Conservation (phyloP, 2,113 vertebrate species). For the Alouatta palliata region DNA sequence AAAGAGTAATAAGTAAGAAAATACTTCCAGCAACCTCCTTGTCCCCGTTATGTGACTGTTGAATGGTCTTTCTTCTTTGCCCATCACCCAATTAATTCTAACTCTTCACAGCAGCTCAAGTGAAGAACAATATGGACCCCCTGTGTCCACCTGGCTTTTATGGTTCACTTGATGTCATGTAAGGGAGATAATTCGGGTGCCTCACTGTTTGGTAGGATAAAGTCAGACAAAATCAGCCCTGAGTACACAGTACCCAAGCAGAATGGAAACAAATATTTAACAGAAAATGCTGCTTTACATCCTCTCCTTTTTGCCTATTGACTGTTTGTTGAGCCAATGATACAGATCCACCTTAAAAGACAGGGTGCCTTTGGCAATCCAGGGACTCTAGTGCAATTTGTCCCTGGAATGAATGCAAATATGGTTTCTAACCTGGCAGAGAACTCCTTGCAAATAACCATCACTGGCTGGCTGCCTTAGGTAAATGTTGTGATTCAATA, state of each 20-base stretch:
- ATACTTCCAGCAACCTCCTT: not conserved
- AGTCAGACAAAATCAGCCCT: not conserved
- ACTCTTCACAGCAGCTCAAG: not conserved
- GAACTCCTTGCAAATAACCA: constrained; percentile 75
- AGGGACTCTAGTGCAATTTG: constrained; percentile 61
- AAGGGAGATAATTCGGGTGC: not conserved
- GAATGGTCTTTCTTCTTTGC: not conserved
- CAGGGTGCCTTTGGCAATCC: constrained; percentile 60
- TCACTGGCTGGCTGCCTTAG: constrained; percentile 72
- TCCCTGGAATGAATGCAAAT: constrained; percentile 79
- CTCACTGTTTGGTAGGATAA: not conserved
- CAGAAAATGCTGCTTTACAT: not conserved
- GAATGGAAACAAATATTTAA: constrained; percentile 2
- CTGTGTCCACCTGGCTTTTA: not conserved
- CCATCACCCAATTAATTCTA: not conserved
- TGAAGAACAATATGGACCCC: not conserved
- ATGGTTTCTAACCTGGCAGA: constrained; percentile 76
- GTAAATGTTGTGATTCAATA: constrained; percentile 73
- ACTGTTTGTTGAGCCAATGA: not conserved
- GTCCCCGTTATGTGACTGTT: not conserved
- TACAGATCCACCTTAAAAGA: constrained; percentile 65
- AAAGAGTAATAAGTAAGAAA: not conserved
- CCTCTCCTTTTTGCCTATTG: not conserved
- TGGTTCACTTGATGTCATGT: not conserved
- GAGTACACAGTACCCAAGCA: not conserved